Base-by-base conservation (phyloP, 2,113 vertebrate species). In the Ictidomys tridecemlineatus region DNA sequence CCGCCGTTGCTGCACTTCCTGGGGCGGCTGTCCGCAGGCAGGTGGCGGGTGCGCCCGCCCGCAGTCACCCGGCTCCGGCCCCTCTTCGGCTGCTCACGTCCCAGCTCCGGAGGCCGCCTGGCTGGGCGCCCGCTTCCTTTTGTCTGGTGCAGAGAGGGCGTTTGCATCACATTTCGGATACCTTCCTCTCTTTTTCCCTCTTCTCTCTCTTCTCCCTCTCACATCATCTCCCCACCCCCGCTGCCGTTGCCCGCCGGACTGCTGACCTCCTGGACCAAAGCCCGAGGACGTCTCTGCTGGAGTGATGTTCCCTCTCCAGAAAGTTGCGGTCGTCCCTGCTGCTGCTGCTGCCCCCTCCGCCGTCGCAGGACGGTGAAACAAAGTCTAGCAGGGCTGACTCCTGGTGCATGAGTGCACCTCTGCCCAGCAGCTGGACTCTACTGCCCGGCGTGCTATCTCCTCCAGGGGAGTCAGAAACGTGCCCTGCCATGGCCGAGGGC, bases 401-500 rank as follows among this genome's bases (percentile, higher is more conserved):
- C n/a, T 10, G 58, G 95, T 67, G 88, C 95, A 18, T 1, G 78
- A 94, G 97, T 91, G 88, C 94, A 45, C 85, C 85, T 2, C 80
- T 65, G 80, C 88, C 82, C 76, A 8, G 97, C 42, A 42, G 79
- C 94, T 65, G 92, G 84, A 86, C 90, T 32, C 51, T 22, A 72
- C 85, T 7, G 69, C 80, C 8, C 28, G 88, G 85, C 56, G 76
- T 32, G 72, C 63, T 24, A 63, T 10, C 72, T 20, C 8, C 65
- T 20, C 77, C 3, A 26, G 1, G 89, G 97, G 84, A 98, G 84
- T 89, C 88, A 56, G 45, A 76, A 89, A 18, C 89, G 48, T 63
- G 93, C 72, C 70, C 76, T 58, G 94, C 94, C 93, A 98, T 98
- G 98, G 98, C 98, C 53, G 97, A 98, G 95, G 98, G 98, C 67